Percentiles rank a stretch among this genome's conserved stretches.
Evolutionary conservation across 2,888 invertebrate species (phyloP).

Genomic region (Acleris holmiana): DNA sequence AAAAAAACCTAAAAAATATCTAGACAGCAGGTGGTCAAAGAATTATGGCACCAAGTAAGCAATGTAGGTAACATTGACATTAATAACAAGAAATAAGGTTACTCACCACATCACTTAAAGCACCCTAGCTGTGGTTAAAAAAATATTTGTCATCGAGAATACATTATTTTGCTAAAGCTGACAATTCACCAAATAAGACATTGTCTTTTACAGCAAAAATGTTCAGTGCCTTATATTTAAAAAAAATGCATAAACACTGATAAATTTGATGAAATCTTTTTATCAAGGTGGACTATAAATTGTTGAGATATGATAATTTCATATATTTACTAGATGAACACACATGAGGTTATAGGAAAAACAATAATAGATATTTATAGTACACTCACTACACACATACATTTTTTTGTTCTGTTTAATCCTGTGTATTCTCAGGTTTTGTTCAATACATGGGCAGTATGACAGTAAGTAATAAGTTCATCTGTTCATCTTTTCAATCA

Average conservation of each 20-base stretch:
- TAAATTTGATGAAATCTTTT: conserved; percentile 24
- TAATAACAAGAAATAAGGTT: conserved; percentile 34
- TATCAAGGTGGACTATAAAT: conserved; percentile 31
- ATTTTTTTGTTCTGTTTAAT: conserved; percentile 32
- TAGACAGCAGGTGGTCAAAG: conserved; percentile 46
- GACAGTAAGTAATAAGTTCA: conserved; percentile 7
- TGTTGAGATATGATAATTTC: conserved; percentile 35
- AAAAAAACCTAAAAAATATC: conserved; percentile 28
- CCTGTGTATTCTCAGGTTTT: conserved; percentile 26
- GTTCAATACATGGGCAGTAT: conserved; percentile 9
- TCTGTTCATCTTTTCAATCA: background rate
- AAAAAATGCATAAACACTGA: conserved; percentile 32
- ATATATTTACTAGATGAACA: conserved; percentile 38
- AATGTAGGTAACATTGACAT: conserved; percentile 40
- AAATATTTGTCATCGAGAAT: too few species aligned
- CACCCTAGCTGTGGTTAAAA: too few species aligned
- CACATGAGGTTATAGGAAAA: conserved; percentile 37
- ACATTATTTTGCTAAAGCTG: conserved; percentile 34
- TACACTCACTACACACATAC: conserved; percentile 36
- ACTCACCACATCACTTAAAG: too few species aligned
- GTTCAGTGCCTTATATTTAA: conserved; percentile 35
- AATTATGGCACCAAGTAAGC: conserved; percentile 66
- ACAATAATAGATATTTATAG: conserved; percentile 36
- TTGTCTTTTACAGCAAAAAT: conserved; percentile 46
- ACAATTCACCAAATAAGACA: conserved; percentile 56